Base-by-base conservation (phyloP, 2,888 invertebrate species). In the Ectemnius lituratus region DNA sequence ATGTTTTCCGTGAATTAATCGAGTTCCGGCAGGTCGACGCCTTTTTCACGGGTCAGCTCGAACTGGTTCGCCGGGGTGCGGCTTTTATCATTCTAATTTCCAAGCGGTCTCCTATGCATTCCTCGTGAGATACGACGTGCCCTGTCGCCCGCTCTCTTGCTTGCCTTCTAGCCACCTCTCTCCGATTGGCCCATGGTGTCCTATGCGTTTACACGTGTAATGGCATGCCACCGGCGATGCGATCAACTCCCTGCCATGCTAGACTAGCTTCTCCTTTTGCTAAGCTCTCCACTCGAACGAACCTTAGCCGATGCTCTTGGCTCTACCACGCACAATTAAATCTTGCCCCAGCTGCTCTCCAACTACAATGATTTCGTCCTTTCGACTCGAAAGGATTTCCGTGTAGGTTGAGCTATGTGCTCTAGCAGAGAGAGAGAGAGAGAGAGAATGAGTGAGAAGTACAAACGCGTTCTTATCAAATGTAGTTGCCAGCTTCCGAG, bases 51-150 rank as follows among this genome's bases (percentile, higher is more conserved):
- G 49, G 47, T 45, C 37, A 16, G n/a, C 47, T 23, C 27, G 16
- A 37, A 23, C 49, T 65, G 64, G 64, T 64, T 67, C 67, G 71
- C 67, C 66, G 78, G 78, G 74, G 81, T 66, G 82, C 75, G 76
- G 76, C 81, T 69, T 82, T 82, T 83, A 78, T 84, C 76, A 84
- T 83, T 83, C 71, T 82, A 81, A 83, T 84, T 83, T 79, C 37
- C 76, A 77, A 70, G 27, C 66, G 63, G 3, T 49, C 37, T 8
- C 49, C 49, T 49, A 62, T 46, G 66, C 75, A 73, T 75, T 80
- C 74, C 71, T 56, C n/a, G 14, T 47, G 47, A 27, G 65, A 60
- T 66, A 60, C 73, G 52, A 16, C 62, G 45, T 37, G 56, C 59
- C 27, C 57, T 75, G 62, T 67, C 59, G 65, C 49, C 52, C 46